Evolutionary conservation across 2,888 invertebrate species (phyloP).

Genomic region (Standfussiana lucernea): DNA sequence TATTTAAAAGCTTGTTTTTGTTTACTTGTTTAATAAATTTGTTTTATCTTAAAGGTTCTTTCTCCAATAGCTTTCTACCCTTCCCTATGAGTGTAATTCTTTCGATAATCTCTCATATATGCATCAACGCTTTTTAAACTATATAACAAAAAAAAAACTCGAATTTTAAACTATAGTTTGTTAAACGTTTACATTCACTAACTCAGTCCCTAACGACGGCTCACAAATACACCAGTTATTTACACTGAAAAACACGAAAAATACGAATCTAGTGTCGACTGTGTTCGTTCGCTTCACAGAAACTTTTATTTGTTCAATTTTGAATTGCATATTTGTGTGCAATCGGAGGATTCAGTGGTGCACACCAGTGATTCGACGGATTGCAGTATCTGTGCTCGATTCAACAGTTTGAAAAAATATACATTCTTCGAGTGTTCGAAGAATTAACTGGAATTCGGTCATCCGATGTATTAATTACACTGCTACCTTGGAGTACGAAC

Average conservation of each 20-base stretch:
- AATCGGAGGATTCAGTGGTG: background rate
- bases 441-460: background rate
- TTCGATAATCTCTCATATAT: too few species aligned
- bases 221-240: conserved; percentile 3
- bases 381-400: background rate
- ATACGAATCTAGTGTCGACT: conserved; percentile 9
- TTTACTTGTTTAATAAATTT: too few species aligned
- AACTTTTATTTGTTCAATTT: conserved; percentile 10
- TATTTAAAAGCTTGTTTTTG: too few species aligned
- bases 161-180: background rate
- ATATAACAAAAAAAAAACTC: background rate
- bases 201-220: conserved; percentile 1
- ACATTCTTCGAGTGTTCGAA: background rate
- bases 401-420: conserved; percentile 11
- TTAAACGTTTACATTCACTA: conserved; percentile 13
- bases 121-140: background rate
- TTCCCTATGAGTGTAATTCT: too few species aligned
- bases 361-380: background rate
- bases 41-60: too few species aligned
- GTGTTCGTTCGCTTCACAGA: background rate
- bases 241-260: conserved; percentile 5
- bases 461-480: too few species aligned
- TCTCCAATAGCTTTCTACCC: too few species aligned
- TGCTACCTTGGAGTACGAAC: background rate
- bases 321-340: conserved; percentile 11